A percentile compares a stretch with the other conserved stretches of the same genome.
Conservation (phyloP, 2,888 invertebrate genomes). For the Beris morrisii region DNA sequence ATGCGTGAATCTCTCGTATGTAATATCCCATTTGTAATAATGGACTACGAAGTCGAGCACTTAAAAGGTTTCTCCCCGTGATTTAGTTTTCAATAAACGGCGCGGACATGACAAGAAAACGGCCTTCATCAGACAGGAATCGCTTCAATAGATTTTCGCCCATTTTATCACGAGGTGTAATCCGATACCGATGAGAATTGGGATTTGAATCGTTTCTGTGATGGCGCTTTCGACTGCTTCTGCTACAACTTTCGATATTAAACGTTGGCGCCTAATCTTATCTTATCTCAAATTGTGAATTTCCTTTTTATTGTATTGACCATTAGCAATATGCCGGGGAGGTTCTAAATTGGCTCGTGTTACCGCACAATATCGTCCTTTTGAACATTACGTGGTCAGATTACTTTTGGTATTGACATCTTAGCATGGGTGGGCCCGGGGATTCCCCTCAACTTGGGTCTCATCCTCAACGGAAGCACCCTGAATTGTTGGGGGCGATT, state of each 20-base stretch:
- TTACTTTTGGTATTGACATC: not conserved
- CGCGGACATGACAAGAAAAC: not conserved
- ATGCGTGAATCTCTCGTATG: too few species aligned
- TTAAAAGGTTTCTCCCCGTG: not conserved
- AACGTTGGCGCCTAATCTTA: constrained; percentile 24
- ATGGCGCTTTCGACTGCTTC: constrained; percentile 7
- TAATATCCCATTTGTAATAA: too few species aligned
- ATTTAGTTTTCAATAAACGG: not conserved
- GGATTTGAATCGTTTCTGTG: not conserved
- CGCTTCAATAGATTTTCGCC: constrained; percentile 20
- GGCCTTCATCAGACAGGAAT: not conserved
- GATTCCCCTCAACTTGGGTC: not conserved
- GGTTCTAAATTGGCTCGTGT: constrained; percentile 9
- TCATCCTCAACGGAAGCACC: not conserved
- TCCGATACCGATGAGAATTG: constrained; percentile 24
- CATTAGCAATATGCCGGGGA: constrained; percentile 16
- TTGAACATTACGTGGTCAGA: not conserved
- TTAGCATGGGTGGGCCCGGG: not conserved
- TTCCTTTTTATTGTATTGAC: constrained; percentile 32
- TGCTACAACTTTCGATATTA: constrained; percentile 21
- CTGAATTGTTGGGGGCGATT: not conserved
- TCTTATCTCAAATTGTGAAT: constrained; percentile 35
- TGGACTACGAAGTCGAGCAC: too few species aligned
- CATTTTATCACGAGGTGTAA: constrained; percentile 13
- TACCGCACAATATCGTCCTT: not conserved